Evolutionary conservation across 2,113 vertebrate species (phyloP).

Genomic region (Holacanthus passer): DNA sequence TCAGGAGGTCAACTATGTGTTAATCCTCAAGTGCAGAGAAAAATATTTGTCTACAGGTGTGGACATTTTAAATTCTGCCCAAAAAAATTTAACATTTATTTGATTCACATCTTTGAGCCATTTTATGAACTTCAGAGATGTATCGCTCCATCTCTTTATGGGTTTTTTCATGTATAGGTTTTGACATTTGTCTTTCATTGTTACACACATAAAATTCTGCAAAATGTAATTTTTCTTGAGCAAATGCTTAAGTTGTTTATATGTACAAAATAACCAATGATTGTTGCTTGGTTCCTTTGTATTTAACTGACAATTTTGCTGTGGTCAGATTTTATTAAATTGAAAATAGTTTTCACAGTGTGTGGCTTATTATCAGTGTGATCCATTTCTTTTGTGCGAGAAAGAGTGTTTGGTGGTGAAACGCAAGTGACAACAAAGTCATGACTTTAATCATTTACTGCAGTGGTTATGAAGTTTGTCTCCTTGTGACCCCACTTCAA

Average conservation of each 20-base stretch:
- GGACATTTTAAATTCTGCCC: slow-evolving; percentile 20
- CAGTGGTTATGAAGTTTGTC: neutral
- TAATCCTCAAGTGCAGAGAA: slow-evolving; percentile 9
- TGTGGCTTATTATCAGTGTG: neutral
- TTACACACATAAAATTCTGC: neutral
- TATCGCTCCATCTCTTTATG: neutral
- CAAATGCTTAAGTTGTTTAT: slow-evolving; percentile 60
- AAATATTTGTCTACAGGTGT: neutral
- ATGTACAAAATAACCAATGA: slow-evolving; percentile 73
- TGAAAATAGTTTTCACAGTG: slow-evolving; percentile 21
- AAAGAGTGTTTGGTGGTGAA: neutral
- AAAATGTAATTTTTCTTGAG: slow-evolving; percentile 15
- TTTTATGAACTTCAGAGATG: slow-evolving; percentile 24
- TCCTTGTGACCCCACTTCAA: neutral
- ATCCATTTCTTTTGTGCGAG: neutral
- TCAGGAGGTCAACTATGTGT: neutral
- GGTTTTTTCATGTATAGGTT: neutral
- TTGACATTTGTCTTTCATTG: neutral
- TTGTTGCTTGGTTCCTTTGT: slow-evolving; percentile 56
- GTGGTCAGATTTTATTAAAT: slow-evolving; percentile 65
- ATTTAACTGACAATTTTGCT: slow-evolving; percentile 53
- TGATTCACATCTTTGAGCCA: neutral
- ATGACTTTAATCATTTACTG: neutral
- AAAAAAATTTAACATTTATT: neutral
- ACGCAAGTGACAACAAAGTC: neutral